phyloP scores from a whole-genome alignment of 2,797 vertebrate genomes.

The Holocentrus rufus region DNA sequence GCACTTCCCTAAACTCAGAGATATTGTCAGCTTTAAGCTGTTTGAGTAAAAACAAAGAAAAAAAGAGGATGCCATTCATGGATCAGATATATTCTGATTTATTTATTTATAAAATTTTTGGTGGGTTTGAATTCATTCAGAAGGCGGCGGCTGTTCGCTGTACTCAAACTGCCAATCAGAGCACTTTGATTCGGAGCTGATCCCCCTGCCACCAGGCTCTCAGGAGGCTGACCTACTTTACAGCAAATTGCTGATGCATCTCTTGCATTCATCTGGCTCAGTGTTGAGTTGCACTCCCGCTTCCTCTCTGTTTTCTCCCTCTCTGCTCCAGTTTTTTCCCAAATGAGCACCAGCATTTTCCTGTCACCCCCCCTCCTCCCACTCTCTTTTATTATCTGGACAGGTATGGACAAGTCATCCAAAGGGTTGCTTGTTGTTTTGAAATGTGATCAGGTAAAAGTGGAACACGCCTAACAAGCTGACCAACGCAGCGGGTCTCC shows the following conservation, averaged over 20 bases:
- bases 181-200: conserved; percentile 53
- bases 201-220: conserved; percentile 48
- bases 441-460: conserved; percentile 75
- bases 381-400: conserved; percentile 74
- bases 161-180: conserved; percentile 64
- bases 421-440: conserved; percentile 77
- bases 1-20: no score
- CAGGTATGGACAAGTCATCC: conserved; percentile 79
- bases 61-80: background rate
- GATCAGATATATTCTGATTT: conserved; percentile 12
- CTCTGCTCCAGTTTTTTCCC: conserved; percentile 50
- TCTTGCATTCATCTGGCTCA: conserved; percentile 46
- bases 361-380: conserved; percentile 14
- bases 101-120: background rate
- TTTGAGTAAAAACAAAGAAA: no score
- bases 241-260: conserved; percentile 59
- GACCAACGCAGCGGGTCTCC: conserved; percentile 61
- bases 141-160: conserved; percentile 33
- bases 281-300: conserved; percentile 31
- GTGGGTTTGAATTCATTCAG: conserved; percentile 5
- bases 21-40: no score
- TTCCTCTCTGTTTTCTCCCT: conserved; percentile 32
- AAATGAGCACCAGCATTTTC: conserved; percentile 55
- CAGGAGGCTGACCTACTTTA: conserved; percentile 70
- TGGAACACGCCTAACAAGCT: conserved; percentile 64